A percentile compares a stretch with the other conserved stretches of the same genome.
Evolutionary conservation across 2,797 vertebrate genomes (phyloP).

Genomic region (Gymnoscopelus microlampas): DNA sequence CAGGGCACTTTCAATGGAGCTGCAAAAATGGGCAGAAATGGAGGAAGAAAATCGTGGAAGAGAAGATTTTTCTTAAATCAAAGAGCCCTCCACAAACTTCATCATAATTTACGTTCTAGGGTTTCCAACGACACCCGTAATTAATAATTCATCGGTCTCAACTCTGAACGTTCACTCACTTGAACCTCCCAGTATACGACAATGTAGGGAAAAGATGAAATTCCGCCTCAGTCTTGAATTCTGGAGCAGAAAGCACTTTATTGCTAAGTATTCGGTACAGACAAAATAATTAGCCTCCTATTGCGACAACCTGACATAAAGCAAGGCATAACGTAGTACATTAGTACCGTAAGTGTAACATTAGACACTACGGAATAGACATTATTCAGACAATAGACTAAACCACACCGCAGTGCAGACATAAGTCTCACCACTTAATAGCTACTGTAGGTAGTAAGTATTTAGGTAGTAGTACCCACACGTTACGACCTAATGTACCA

Average conservation of each 20-base stretch:
- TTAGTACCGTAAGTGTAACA: too few relatives aligned
- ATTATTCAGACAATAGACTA: too few relatives aligned
- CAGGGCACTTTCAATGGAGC: slow-evolving; percentile 59
- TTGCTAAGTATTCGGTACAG: too few relatives aligned
- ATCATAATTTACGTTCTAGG: slow-evolving; percentile 32
- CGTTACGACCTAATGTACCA: too few relatives aligned
- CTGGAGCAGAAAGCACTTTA: too few relatives aligned
- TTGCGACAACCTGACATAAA: slow-evolving; percentile 16
- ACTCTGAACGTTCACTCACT: slow-evolving; percentile 33
- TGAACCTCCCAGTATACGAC: slow-evolving; percentile 11
- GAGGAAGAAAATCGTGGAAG: slow-evolving; percentile 33
- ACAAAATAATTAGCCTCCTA: background rate
- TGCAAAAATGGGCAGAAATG: slow-evolving; percentile 34
- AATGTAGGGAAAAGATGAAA: slow-evolving; percentile 22
- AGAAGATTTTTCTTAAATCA: slow-evolving; percentile 30
- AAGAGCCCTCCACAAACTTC: slow-evolving; percentile 27
- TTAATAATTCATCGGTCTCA: slow-evolving; percentile 61
- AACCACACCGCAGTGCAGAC: too few relatives aligned
- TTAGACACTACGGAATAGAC: too few relatives aligned
- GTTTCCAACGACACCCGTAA: slow-evolving; percentile 32
- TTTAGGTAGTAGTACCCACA: too few relatives aligned
- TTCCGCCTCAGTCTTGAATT: too few relatives aligned
- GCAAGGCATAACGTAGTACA: too few relatives aligned
- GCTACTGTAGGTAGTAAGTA: too few relatives aligned
- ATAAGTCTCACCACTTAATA: too few relatives aligned